A percentile compares a stretch with the other conserved stretches of the same genome.
Evolutionary conservation across 2,797 vertebrate species (phyloP).

Genomic region (Pseudopleuronectes americanus): DNA sequence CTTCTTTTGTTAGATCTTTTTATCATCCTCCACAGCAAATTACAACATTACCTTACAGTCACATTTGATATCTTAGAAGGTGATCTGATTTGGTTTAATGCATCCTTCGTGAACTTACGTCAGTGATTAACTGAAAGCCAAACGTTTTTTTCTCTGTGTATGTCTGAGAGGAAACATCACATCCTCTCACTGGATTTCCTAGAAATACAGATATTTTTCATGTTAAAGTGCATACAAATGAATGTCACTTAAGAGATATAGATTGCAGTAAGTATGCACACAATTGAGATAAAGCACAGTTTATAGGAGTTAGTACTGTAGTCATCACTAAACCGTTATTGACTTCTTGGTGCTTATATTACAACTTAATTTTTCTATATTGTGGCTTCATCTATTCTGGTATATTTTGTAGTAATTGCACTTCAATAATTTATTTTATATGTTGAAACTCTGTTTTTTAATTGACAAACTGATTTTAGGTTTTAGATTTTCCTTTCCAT

Average conservation of each 20-base stretch:
- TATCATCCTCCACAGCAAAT: conserved; percentile 40
- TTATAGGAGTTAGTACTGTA: background rate
- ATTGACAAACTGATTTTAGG: no score
- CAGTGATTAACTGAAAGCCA: no score
- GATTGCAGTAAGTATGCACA: no score
- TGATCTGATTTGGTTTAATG: conserved; percentile 13
- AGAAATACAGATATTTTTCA: no score
- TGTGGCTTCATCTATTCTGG: background rate
- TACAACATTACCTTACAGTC: conserved; percentile 41
- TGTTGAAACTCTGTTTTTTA: no score
- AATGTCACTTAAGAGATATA: no score
- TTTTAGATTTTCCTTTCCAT: no score
- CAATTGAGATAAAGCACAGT: no score
- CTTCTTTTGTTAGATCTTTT: conserved; percentile 47
- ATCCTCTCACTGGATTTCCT: conserved; percentile 19
- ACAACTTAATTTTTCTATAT: background rate
- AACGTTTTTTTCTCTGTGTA: no score
- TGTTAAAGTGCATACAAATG: no score
- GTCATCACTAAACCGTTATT: background rate
- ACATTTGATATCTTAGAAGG: conserved; percentile 33
- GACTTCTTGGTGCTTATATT: background rate
- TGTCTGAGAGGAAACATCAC: no score
- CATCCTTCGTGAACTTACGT: conserved; percentile 2
- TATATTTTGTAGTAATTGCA: background rate
- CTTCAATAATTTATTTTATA: background rate